These are phyloP conservation scores for Melanerpes formicivorus DNA, from an alignment of 2,113 vertebrate species.

Conservation along the genomic window DNA sequence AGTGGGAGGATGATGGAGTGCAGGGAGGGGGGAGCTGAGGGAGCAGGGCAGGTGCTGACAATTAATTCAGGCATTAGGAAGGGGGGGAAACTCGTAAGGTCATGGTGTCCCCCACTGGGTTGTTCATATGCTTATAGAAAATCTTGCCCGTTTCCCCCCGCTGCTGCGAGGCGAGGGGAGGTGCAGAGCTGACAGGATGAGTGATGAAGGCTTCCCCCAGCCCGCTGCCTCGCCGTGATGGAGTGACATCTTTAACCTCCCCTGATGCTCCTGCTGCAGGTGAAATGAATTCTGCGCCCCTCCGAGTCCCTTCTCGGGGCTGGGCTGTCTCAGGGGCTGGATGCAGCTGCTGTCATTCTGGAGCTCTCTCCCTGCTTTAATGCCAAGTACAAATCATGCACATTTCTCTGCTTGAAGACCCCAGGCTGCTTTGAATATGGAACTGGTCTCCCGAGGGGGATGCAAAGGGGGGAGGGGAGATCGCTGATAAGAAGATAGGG, in stretches of 20 bases:
- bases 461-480: constrained; percentile 27
- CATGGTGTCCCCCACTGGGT: constrained; percentile 45
- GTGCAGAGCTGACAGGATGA: constrained; percentile 70
- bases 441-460: constrained; percentile 59
- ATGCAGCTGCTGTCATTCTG: constrained; percentile 66
- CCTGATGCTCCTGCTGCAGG: constrained; percentile 69
- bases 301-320: constrained; percentile 40
- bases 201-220: constrained; percentile 64
- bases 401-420: constrained; percentile 73
- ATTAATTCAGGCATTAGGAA: constrained; percentile 65
- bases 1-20: not conserved
- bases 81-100: constrained; percentile 49
- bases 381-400: constrained; percentile 65
- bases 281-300: constrained; percentile 73
- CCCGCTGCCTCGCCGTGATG: constrained; percentile 48
- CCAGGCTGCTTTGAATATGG: constrained; percentile 72
- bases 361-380: constrained; percentile 57
- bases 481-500: constrained; percentile 1
- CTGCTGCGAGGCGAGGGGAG: constrained; percentile 23
- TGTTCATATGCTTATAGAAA: constrained; percentile 62
- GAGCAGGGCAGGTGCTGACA: constrained; percentile 41
- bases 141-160: constrained; percentile 17
- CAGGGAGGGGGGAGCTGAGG: not conserved
- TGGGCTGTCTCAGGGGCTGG: constrained; percentile 42
- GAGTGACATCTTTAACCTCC: constrained; percentile 75